Percentiles rank a stretch among this genome's conserved stretches.
phyloP scores from a whole-genome alignment of 2,888 invertebrate genomes.

The Scaptomyza reducta region DNA sequence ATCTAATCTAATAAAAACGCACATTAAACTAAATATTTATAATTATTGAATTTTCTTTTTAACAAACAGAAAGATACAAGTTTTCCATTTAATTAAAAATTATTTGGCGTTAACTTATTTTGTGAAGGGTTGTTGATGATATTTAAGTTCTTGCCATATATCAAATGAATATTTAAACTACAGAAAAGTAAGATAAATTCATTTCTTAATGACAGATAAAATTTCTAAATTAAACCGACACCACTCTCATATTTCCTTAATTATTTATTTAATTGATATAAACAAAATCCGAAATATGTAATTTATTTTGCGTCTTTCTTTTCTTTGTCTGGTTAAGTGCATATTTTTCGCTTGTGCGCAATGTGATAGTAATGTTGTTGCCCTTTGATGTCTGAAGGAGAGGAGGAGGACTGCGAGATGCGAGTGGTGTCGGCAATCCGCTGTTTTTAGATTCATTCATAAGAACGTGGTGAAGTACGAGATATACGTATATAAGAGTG shows the following conservation, averaged over 20 bases:
- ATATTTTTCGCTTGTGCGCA: not conserved
- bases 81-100: too few relatives aligned
- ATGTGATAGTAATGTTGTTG: slow-evolving; percentile 5
- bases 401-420: not conserved
- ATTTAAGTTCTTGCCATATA: too few relatives aligned
- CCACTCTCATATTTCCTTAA: not conserved
- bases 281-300: not conserved
- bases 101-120: too few relatives aligned
- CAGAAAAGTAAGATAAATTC: too few relatives aligned
- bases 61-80: too few relatives aligned
- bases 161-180: too few relatives aligned
- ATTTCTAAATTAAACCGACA: not conserved
- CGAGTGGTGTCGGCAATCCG: slow-evolving; percentile 2
- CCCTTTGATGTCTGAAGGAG: slow-evolving; percentile 12
- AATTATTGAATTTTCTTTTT: too few relatives aligned
- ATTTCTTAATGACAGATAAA: too few relatives aligned
- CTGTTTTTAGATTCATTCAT: slow-evolving; percentile 22
- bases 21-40: too few relatives aligned
- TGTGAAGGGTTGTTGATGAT: too few relatives aligned
- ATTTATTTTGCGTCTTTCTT: not conserved
- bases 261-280: not conserved
- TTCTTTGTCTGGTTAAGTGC: not conserved
- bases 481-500: slow-evolving; percentile 4
- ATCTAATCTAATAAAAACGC: too few relatives aligned
- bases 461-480: slow-evolving; percentile 18